phyloP scores from a whole-genome alignment of 2,888 invertebrate genomes.

The Apotomis turbidana region DNA sequence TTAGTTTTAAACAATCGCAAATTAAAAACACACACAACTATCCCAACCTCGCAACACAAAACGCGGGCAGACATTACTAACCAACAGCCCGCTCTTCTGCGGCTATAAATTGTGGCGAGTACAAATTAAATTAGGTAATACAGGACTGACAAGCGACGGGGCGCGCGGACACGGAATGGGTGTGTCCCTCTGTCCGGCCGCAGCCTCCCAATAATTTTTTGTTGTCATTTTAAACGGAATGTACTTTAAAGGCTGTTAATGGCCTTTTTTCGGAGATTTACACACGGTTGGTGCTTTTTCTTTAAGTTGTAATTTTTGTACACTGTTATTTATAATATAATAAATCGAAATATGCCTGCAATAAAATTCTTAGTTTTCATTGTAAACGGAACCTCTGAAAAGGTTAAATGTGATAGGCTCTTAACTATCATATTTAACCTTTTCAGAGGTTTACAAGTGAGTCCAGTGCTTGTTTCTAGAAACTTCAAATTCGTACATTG shows the following conservation, averaged over 20 bases:
- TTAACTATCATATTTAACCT: too few relatives aligned
- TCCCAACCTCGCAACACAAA: constrained; percentile 36
- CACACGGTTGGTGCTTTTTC: background rate
- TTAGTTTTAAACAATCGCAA: background rate
- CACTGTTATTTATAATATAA: too few relatives aligned
- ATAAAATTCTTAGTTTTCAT: too few relatives aligned
- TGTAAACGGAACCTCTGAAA: too few relatives aligned
- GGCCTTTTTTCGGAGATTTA: constrained; percentile 17
- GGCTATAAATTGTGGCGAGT: constrained; percentile 42
- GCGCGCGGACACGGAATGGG: constrained; percentile 42
- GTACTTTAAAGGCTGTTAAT: constrained; percentile 36
- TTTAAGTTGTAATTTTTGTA: background rate
- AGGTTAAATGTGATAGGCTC: too few relatives aligned
- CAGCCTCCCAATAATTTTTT: constrained; percentile 39
- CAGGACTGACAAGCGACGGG: constrained; percentile 42
- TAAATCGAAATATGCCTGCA: too few relatives aligned
- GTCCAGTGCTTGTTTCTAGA: too few relatives aligned
- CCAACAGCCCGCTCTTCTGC: constrained; percentile 36
- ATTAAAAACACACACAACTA: constrained; percentile 21
- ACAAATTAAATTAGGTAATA: constrained; percentile 43
- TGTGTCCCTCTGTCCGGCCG: constrained; percentile 38
- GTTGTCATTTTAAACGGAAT: constrained; percentile 35
- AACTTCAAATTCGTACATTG: too few relatives aligned
- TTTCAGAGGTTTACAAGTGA: too few relatives aligned
- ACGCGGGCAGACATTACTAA: constrained; percentile 40